These are phyloP conservation scores for Glossosoma conforme DNA, from an alignment of 1,140 invertebrate genomes.

Conservation along the genomic window DNA sequence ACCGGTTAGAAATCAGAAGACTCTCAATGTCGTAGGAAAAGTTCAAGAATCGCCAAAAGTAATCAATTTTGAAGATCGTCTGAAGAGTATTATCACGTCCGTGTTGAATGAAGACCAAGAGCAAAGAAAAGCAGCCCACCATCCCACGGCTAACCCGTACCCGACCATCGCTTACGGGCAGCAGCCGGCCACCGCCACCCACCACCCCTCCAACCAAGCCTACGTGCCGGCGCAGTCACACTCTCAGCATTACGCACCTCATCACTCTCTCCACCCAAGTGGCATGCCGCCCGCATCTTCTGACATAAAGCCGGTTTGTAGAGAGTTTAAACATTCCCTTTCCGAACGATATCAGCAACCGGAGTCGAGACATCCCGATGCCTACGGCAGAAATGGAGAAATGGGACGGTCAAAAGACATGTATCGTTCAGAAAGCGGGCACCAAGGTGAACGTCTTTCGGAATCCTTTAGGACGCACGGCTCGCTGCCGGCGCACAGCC, in stretches of 20 bases:
- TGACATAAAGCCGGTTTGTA: conserved; percentile 22
- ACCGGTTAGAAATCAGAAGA: conserved; percentile 44
- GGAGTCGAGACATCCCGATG: conserved; percentile 17
- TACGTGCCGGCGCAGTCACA: conserved; percentile 7
- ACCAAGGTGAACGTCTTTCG: conserved; percentile 27
- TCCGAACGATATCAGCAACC: conserved; percentile 20
- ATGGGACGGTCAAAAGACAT: conserved; percentile 4
- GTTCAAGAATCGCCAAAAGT: conserved; percentile 75
- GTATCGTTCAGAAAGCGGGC: conserved; percentile 10
- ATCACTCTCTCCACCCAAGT: conserved; percentile 4
- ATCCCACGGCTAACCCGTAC: conserved; percentile 15
- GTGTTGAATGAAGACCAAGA: conserved; percentile 80
- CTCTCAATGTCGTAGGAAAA: conserved; percentile 44
- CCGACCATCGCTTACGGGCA: conserved; percentile 27
- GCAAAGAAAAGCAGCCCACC: conserved; percentile 43
- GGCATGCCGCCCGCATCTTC: conserved; percentile 8
- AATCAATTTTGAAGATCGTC: conserved; percentile 83
- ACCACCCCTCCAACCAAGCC: conserved; percentile 1
- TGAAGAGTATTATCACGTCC: conserved; percentile 88
- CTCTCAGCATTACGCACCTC: conserved; percentile 10
- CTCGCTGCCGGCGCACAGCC: conserved; percentile 29
- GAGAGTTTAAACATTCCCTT: conserved; percentile 26
- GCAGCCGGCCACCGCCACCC: conserved; percentile 27
- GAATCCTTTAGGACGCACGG: conserved; percentile 30
- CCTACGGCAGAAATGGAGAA: conserved; percentile 14